These are phyloP conservation scores for Chiloscyllium punctatum DNA, from an alignment of 2,797 vertebrate species.

Conservation along the genomic window DNA sequence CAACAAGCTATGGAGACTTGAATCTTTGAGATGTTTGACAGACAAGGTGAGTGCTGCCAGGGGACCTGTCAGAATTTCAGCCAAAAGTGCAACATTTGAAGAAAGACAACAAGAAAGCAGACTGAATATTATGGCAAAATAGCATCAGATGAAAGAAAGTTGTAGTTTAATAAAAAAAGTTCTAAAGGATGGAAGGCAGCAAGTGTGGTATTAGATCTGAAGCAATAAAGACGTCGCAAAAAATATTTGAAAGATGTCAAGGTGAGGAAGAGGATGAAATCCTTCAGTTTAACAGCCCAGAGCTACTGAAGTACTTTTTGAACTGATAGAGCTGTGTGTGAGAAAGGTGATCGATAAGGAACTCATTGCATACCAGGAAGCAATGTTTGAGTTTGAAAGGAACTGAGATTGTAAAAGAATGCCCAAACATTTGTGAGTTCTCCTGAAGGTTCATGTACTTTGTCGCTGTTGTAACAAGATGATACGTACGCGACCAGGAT, in stretches of 20 bases:
- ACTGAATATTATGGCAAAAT: not conserved
- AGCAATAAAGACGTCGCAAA: not conserved
- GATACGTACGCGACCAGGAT: not conserved
- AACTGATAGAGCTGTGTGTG: not conserved
- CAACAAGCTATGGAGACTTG: not conserved
- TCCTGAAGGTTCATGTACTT: not conserved
- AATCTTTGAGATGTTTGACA: not conserved
- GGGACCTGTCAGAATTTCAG: not conserved
- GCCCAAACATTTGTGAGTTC: not conserved
- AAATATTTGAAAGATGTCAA: not conserved
- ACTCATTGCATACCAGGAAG: not conserved
- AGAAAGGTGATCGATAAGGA: not conserved
- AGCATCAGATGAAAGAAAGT: not conserved
- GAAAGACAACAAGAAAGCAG: not conserved
- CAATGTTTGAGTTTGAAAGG: not conserved
- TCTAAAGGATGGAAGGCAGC: not conserved
- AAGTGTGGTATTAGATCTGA: not conserved
- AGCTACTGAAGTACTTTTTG: not conserved
- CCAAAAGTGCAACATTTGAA: not conserved
- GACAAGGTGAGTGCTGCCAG: not conserved
- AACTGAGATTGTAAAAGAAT: not conserved
- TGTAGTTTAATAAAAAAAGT: not conserved
- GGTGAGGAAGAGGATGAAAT: not conserved
- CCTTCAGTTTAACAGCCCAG: not conserved
- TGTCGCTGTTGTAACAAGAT: not conserved